Conservation (phyloP, 2,888 invertebrate genomes). For the Aphidoletes aphidimyza region DNA sequence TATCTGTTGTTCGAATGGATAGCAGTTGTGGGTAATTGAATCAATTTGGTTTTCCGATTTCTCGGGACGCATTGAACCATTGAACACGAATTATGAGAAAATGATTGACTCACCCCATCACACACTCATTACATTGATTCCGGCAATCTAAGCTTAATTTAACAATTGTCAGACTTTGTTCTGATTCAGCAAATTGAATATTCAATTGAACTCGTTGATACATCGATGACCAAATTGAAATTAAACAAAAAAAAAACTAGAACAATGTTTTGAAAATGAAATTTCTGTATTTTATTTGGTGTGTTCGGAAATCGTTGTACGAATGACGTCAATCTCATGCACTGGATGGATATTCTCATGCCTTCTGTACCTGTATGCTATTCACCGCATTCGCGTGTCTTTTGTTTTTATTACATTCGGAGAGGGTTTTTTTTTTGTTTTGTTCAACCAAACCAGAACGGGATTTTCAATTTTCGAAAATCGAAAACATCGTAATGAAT, state of each 20-base stretch:
- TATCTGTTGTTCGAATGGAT: too few species aligned
- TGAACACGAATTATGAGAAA: constrained; percentile 19
- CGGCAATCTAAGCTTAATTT: neutral
- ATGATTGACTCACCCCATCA: constrained; percentile 34
- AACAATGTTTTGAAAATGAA: neutral
- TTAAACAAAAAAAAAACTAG: neutral
- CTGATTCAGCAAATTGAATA: constrained; percentile 43
- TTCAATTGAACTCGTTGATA: constrained; percentile 4
- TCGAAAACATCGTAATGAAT: neutral
- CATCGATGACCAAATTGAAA: too few species aligned
- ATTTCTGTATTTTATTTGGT: neutral
- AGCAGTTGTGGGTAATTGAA: neutral
- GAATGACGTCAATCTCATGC: neutral
- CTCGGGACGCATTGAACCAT: neutral
- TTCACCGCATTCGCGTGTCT: neutral
- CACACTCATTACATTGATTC: neutral
- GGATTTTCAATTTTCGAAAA: neutral
- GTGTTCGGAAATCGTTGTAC: neutral
- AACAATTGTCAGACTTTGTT: neutral
- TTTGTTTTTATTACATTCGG: too few species aligned
- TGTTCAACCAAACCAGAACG: neutral
- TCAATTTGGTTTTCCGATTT: neutral
- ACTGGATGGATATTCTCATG: too few species aligned
- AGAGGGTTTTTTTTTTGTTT: neutral
- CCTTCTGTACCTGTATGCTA: neutral